A percentile compares a stretch with the other conserved stretches of the same genome.
phyloP scores from a whole-genome alignment of 1,140 invertebrate species.

The Acromyrmex heyeri region DNA sequence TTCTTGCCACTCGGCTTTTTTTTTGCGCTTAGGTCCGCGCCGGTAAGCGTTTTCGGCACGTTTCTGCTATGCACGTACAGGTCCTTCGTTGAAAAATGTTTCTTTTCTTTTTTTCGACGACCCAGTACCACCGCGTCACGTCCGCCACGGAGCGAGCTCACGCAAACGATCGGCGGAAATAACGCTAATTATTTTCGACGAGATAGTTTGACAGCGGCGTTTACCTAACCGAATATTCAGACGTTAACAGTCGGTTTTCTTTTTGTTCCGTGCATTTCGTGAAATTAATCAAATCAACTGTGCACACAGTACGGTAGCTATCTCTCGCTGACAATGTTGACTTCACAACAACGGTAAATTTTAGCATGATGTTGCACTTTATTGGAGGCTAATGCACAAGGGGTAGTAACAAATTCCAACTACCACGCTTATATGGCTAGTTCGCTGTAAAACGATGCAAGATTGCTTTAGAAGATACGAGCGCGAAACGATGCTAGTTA shows the following conservation, averaged over 20 bases:
- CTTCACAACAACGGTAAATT: slow-evolving; percentile 9
- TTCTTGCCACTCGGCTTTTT: not conserved
- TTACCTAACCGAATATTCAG: slow-evolving; percentile 11
- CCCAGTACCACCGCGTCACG: slow-evolving; percentile 22
- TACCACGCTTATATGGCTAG: slow-evolving; percentile 43
- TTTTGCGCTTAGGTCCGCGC: slow-evolving; percentile 43
- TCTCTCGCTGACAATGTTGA: not conserved
- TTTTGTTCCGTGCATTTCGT: not conserved
- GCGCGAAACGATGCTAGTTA: slow-evolving; percentile 77
- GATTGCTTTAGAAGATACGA: slow-evolving; percentile 72
- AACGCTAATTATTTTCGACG: slow-evolving; percentile 41
- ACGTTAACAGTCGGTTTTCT: not conserved
- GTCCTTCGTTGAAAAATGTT: not conserved
- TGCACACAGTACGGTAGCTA: not conserved
- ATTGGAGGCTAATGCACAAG: not conserved
- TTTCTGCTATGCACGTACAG: slow-evolving; percentile 28
- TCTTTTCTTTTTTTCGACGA: slow-evolving; percentile 17
- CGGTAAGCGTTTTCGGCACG: slow-evolving; percentile 47
- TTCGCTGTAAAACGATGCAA: slow-evolving; percentile 56
- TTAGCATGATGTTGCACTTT: slow-evolving; percentile 17
- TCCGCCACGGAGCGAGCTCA: slow-evolving; percentile 1
- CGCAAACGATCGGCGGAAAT: slow-evolving; percentile 27
- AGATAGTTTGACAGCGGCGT: not conserved
- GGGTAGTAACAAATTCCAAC: slow-evolving; percentile 38
- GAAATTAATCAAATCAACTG: not conserved